A percentile compares a stretch with the other conserved stretches of the same genome.
Evolutionary conservation across 1,140 invertebrate species (phyloP).

Genomic region (Drosophila nikananu): DNA sequence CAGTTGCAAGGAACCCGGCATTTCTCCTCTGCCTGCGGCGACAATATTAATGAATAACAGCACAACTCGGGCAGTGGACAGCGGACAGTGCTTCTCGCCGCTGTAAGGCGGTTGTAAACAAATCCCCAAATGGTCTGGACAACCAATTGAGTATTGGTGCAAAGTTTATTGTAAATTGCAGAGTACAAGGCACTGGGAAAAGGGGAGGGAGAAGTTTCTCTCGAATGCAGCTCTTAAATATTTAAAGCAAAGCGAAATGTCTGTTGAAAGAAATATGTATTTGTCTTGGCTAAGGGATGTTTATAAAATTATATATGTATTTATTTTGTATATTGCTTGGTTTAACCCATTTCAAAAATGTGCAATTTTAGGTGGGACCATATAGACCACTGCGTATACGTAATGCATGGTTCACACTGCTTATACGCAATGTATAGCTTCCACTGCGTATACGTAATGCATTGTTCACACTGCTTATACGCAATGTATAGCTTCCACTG

Average conservation of each 20-base stretch:
- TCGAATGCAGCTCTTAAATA: not conserved
- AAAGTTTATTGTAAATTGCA: not conserved
- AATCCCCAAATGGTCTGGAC: slow-evolving; percentile 6
- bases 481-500: not conserved
- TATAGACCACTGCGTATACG: not conserved
- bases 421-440: not conserved
- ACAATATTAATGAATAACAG: slow-evolving; percentile 34
- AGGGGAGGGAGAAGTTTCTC: too few species aligned
- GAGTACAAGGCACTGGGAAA: not conserved
- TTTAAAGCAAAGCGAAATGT: not conserved
- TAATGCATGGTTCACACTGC: not conserved
- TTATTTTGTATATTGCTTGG: not conserved
- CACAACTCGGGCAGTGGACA: not conserved
- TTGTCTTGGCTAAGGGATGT: not conserved
- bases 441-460: not conserved
- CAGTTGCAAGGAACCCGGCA: not conserved
- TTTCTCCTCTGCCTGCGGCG: slow-evolving; percentile 12
- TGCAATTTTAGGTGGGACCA: not conserved
- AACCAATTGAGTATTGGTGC: slow-evolving; percentile 5
- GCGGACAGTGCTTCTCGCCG: slow-evolving; percentile 20
- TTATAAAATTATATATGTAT: not conserved
- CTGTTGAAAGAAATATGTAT: not conserved
- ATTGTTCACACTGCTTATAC: too few species aligned
- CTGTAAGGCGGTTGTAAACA: slow-evolving; percentile 18
- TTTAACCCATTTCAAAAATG: not conserved